Evolutionary conservation across 1,140 invertebrate genomes (phyloP), one percentile per base, ranked within the genome.

Genomic region (Halyomorpha halys): DNA sequence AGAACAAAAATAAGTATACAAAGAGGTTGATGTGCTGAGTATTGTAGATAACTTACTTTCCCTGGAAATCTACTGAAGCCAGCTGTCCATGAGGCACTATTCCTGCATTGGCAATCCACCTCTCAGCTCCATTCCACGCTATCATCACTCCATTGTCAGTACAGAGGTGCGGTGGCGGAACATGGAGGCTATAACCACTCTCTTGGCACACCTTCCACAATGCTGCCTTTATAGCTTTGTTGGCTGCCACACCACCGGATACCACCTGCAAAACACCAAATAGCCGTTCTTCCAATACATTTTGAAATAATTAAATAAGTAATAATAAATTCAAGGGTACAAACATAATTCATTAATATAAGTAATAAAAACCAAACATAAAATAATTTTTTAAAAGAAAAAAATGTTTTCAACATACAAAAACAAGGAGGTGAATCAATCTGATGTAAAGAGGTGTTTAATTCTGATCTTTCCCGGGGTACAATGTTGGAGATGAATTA

Each of bases 81-180:
- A 78, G 74, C 64, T 78, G 70, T 30, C 71, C 72, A 69, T 82
- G 73, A 30, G 54, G 73, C 5, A 78, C 71, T 59, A 84, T 68
- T 8, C 76, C 80, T 18, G 67, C 66, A 45, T 78, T 70, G 23
- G 72, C 65, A 21, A 68, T 73, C 71, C 76, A 82, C 61, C 84
- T 87, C 76, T 97, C 94, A 44, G 94, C 77, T 11, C 91, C 94
- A 82, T 96, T 96, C 96, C 96, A 98, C 21, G 96, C 96, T 68
- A 98, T 94, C 97, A 99, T 99, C n/a, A 96, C 80, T 19, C 95
- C 97, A 83, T 99, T 99, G 74, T 99, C 97, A 4, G 90, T 95
- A 72, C 96, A 98, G 0, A 97, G 80, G 71, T 83, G 80, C n/a
- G 86, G 82, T 16, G 91, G 88, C 19, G 95, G 93, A 68, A 86